Conservation (phyloP, 1,140 invertebrate species). For the Habropoda laboriosa region DNA sequence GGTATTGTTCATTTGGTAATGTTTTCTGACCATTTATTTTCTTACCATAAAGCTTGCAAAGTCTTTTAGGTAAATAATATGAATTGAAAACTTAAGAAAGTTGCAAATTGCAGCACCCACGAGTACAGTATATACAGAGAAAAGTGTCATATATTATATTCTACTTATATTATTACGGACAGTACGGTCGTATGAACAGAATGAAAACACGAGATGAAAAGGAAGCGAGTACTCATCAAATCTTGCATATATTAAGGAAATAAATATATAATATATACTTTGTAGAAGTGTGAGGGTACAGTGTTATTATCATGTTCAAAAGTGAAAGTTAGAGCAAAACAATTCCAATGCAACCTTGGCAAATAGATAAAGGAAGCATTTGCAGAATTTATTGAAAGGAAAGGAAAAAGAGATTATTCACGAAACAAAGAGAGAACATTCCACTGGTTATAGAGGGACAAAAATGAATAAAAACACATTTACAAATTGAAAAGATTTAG, state of each 20-base stretch:
- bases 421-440: constrained; percentile 48
- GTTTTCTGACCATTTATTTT: constrained; percentile 21
- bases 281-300: constrained; percentile 66
- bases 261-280: constrained; percentile 66
- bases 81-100: constrained; percentile 13
- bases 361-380: constrained; percentile 38
- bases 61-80: constrained; percentile 54
- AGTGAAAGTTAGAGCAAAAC: constrained; percentile 52
- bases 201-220: constrained; percentile 19
- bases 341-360: constrained; percentile 36
- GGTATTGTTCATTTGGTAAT: background rate
- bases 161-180: constrained; percentile 52
- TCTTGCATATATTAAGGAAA: constrained; percentile 65
- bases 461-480: constrained; percentile 38
- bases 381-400: constrained; percentile 32
- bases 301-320: constrained; percentile 65
- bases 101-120: constrained; percentile 34
- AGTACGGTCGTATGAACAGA: constrained; percentile 44
- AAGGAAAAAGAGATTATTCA: background rate
- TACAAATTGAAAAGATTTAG: constrained; percentile 29
- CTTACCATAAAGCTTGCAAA: constrained; percentile 46
- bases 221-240: constrained; percentile 51
- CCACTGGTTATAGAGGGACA: constrained; percentile 44
- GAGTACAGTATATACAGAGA: constrained; percentile 53
- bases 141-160: constrained; percentile 57